A percentile compares a stretch with the other conserved stretches of the same genome.
Evolutionary conservation across 2,113 vertebrate species (phyloP).

Genomic region (Microcebus jonahi): DNA sequence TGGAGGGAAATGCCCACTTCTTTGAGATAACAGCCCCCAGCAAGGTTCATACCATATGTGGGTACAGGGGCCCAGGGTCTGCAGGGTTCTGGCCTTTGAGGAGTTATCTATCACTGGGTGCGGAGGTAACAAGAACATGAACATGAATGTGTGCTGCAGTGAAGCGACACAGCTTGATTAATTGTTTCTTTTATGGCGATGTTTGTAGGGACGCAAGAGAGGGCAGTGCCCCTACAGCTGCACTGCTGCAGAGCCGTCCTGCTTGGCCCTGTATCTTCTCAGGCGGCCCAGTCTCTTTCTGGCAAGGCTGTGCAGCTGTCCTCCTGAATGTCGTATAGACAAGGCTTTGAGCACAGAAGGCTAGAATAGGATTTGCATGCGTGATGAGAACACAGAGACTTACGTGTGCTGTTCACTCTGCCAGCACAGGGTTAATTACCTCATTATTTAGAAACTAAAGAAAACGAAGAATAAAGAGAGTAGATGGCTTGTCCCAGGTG

Average conservation of each 20-base stretch:
- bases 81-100: not conserved
- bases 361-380: not conserved
- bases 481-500: not conserved
- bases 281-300: not conserved
- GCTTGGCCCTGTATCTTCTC: not conserved
- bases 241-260: too few relatives aligned
- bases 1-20: not conserved
- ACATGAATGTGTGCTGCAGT: accelerated
- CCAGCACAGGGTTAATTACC: not conserved
- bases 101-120: not conserved
- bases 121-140: not conserved
- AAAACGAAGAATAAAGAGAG: not conserved
- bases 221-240: too few relatives aligned
- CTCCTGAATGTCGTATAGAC: not conserved
- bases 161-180: not conserved
- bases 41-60: accelerated
- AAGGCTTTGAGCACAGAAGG: not conserved
- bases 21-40: not conserved
- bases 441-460: not conserved
- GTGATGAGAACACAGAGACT: not conserved
- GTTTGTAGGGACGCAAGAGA: not conserved
- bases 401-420: not conserved
- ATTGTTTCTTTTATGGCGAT: not conserved
- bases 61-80: too few relatives aligned
- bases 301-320: not conserved